These are phyloP conservation scores for Micromesistius poutassou DNA, from an alignment of 2,797 vertebrate species.

Conservation along the genomic window DNA sequence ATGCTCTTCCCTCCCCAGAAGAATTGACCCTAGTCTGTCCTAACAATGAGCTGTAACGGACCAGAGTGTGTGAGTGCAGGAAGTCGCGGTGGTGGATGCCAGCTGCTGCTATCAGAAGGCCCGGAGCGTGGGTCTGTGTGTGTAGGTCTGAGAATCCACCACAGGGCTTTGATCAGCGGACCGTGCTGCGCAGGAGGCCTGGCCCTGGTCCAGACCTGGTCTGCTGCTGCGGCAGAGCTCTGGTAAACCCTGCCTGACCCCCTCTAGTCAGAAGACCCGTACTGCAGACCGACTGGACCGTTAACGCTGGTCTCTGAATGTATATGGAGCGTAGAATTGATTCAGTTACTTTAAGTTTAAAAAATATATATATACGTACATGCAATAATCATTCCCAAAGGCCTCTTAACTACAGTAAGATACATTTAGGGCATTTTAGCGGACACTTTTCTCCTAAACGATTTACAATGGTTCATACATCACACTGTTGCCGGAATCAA, in stretches of 20 bases:
- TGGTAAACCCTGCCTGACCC: constrained; percentile 41
- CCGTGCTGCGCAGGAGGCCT: constrained; percentile 20
- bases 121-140: constrained; percentile 32
- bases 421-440: too few relatives aligned
- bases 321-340: neutral
- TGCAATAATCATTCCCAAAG: too few relatives aligned
- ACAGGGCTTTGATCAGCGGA: constrained; percentile 55
- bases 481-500: too few relatives aligned
- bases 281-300: neutral
- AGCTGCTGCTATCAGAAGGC: constrained; percentile 19
- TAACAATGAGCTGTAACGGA: constrained; percentile 17
- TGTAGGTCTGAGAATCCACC: constrained; percentile 16
- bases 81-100: neutral
- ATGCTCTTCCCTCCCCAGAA: constrained; percentile 27
- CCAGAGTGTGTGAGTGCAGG: constrained; percentile 15
- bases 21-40: constrained; percentile 21
- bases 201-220: neutral
- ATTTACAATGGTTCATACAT: too few relatives aligned
- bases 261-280: constrained; percentile 4
- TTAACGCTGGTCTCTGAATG: neutral
- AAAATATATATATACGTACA: neutral
- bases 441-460: too few relatives aligned
- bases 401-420: too few relatives aligned
- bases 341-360: neutral
- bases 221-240: constrained; percentile 20